phyloP scores from a whole-genome alignment of 2,888 invertebrate species.

The Lepas anatifera region DNA sequence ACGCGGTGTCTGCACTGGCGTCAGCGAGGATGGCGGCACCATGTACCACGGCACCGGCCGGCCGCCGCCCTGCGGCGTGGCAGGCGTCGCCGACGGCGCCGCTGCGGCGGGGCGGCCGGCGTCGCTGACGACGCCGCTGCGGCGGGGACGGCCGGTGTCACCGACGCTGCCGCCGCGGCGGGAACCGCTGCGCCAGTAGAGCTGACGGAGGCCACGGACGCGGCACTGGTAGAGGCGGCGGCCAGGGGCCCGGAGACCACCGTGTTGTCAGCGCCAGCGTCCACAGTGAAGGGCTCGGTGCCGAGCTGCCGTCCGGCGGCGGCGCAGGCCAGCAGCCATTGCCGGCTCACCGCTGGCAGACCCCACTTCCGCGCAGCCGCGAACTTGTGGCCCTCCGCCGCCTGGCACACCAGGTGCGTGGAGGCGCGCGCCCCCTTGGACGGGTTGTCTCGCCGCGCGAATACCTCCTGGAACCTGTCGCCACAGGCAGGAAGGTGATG shows the following conservation, averaged over 20 bases:
- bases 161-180: too few species aligned
- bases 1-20: conserved; percentile 7
- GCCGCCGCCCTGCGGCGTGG: neutral
- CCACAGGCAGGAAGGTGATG: too few species aligned
- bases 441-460: conserved; percentile 44
- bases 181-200: too few species aligned
- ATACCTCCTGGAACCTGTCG: conserved; percentile 45
- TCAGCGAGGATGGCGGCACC: neutral
- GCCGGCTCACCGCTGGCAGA: conserved; percentile 59
- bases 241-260: too few species aligned
- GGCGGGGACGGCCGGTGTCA: too few species aligned
- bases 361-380: conserved; percentile 73
- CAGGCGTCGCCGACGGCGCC: neutral
- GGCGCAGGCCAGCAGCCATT: conserved; percentile 65
- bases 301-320: conserved; percentile 41
- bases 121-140: too few species aligned
- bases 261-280: conserved; percentile 19
- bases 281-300: conserved; percentile 31
- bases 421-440: conserved; percentile 46
- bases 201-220: neutral
- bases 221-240: neutral
- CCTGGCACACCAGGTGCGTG: conserved; percentile 68
- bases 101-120: neutral
- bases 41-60: neutral
- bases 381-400: conserved; percentile 64